phyloP scores from a whole-genome alignment of 2,113 vertebrate genomes.

The Stegostoma tigrinum region DNA sequence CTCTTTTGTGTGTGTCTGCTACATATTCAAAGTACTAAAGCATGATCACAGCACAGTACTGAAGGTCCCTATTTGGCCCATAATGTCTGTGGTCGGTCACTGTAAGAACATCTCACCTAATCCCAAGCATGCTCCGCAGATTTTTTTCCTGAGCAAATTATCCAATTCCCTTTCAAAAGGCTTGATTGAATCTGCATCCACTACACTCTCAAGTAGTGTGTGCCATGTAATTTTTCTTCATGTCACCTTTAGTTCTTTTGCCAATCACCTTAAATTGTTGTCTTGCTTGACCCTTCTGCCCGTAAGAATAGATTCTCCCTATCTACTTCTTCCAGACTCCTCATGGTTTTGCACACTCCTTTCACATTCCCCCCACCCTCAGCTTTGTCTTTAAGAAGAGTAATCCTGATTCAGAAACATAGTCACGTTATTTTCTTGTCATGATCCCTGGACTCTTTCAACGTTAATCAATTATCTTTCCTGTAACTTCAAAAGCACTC shows the following conservation, averaged over 20 bases:
- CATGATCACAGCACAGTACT: neutral
- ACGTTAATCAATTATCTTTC: neutral
- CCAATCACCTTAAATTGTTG: neutral
- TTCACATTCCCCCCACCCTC: neutral
- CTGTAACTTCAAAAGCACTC: too few relatives aligned
- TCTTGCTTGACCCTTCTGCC: neutral
- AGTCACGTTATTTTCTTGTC: neutral
- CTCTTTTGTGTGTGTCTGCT: neutral
- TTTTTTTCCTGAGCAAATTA: neutral
- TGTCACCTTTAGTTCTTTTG: neutral
- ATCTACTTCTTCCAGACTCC: neutral
- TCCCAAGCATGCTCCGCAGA: neutral
- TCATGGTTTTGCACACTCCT: neutral
- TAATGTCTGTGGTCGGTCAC: neutral
- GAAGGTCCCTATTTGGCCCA: neutral
- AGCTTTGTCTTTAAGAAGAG: neutral
- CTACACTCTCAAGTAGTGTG: neutral
- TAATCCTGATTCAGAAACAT: neutral
- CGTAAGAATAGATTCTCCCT: neutral
- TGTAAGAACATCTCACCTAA: neutral
- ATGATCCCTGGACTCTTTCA: neutral
- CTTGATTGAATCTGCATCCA: neutral
- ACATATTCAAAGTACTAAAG: neutral
- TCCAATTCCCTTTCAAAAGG: neutral
- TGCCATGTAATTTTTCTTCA: neutral